Base-by-base conservation (phyloP, 2,888 invertebrate species). In the Ophion obscuratus region DNA sequence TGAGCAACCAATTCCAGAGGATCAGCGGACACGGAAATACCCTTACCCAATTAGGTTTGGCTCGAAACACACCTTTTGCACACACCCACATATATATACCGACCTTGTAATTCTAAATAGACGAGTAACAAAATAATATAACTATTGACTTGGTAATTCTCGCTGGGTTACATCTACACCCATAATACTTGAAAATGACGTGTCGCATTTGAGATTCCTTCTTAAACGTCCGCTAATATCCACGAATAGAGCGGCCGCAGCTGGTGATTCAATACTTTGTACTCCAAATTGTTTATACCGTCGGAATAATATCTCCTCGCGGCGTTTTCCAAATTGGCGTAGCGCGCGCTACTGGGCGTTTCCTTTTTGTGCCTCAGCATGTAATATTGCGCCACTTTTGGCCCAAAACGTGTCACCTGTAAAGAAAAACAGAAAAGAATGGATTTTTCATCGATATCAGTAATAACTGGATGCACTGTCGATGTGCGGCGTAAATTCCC, bases 351-450 rank as follows among this genome's bases (percentile, higher is more conserved):
- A 81, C 95, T 96, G 61, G 96, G 96, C 36, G 91, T 90, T 90
- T 96, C 96, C 84, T 96, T 95, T 77, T 95, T 95, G 91, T 97
- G 96, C 31, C 94, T 94, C 74, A 96, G 92, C 97, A 97, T 96
- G 53, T 96, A 96, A 91, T 97, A 97, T 79, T 95, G 95, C 86
- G 97, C 96, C 31, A 96, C 95, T 14, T 95, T 94, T 14, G 97
- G 96, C 73, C 96, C 96, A 93, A 97, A 97, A 82, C 97, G 95
- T 77, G 96, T 96, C 10, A 97, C 94, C 89, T 95, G 94, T 14
- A 74, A 88, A 9, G 87, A 88, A 74, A 84, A 62, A 74, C 24
- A 6, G 31, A 31, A 3, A 3, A 31, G 31, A 73, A 73, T 47
- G 10, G 47, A 79, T 20, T 20, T 61, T 53, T 17, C 62, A 62